These are phyloP conservation scores for Emmelina monodactyla DNA, from an alignment of 2,888 invertebrate species.

Conservation along the genomic window DNA sequence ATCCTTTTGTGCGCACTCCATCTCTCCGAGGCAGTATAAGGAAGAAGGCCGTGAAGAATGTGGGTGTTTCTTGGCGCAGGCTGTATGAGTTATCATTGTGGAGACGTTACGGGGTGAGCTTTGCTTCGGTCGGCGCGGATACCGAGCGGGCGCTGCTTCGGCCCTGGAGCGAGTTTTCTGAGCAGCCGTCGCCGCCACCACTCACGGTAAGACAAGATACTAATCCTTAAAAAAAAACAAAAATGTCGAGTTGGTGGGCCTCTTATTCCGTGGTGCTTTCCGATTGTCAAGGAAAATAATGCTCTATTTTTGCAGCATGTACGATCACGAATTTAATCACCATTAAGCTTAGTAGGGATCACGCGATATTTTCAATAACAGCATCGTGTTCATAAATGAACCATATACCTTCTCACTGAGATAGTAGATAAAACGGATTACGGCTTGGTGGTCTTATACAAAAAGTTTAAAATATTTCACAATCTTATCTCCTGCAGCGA, in stretches of 20 bases:
- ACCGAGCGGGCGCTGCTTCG: conserved; percentile 45
- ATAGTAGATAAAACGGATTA: neutral
- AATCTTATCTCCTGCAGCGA: conserved; percentile 25
- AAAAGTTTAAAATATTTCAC: conserved; percentile 9
- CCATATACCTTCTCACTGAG: conserved; percentile 10
- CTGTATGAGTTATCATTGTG: conserved; percentile 64
- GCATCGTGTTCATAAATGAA: conserved; percentile 20
- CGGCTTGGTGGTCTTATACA: neutral
- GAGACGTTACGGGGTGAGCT: conserved; percentile 59
- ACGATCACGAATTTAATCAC: conserved; percentile 28
- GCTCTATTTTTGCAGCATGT: too few relatives aligned
- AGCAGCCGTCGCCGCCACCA: conserved; percentile 34
- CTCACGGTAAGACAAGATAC: conserved; percentile 45
- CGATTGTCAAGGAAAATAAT: too few relatives aligned
- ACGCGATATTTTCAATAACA: conserved; percentile 21
- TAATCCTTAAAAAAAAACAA: too few relatives aligned
- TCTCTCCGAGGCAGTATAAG: conserved; percentile 51
- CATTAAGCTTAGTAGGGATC: conserved; percentile 25
- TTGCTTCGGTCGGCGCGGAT: conserved; percentile 46
- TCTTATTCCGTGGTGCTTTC: too few relatives aligned
- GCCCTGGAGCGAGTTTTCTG: conserved; percentile 46
- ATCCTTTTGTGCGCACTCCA: conserved; percentile 42
- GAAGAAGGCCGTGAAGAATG: conserved; percentile 42
- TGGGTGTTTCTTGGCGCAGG: conserved; percentile 61
- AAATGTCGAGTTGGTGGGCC: too few relatives aligned